Percentiles rank a stretch among this genome's conserved stretches.
Conservation (phyloP, 2,797 vertebrate species). For the Orientallactaga sibirica region DNA sequence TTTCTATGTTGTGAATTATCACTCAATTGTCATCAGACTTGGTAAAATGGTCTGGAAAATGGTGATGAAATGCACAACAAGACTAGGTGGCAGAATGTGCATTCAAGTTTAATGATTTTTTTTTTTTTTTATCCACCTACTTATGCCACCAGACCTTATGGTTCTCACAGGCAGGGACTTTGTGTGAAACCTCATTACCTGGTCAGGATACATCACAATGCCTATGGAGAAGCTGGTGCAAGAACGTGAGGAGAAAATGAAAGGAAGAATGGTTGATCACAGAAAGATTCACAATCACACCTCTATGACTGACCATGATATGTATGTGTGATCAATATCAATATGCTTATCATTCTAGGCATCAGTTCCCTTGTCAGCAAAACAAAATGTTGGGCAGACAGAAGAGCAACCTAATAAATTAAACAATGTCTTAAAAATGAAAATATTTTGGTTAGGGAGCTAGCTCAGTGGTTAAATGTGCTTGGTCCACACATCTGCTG, state of each 20-base stretch:
- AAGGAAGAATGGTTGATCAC: background rate
- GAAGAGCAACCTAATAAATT: no score
- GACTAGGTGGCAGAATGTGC: background rate
- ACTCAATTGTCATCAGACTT: background rate
- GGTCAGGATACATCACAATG: background rate
- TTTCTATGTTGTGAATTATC: background rate
- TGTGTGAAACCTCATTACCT: background rate
- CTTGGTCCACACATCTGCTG: no score
- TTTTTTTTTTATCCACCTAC: background rate
- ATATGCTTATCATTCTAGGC: background rate
- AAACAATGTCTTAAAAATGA: no score
- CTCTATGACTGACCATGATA: background rate
- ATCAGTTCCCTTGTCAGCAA: background rate
- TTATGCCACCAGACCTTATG: background rate
- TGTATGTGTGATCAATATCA: background rate
- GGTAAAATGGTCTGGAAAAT: constrained; percentile 1
- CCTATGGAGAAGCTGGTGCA: background rate
- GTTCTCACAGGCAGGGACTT: background rate
- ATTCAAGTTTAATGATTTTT: background rate
- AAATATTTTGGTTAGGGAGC: no score
- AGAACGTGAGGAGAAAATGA: background rate
- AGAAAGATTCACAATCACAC: background rate
- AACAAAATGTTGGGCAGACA: background rate
- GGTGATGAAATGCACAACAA: background rate
- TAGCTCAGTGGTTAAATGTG: no score